Evolutionary conservation across 2,888 invertebrate species (phyloP).

Genomic region (Rhynchonema sp.): DNA sequence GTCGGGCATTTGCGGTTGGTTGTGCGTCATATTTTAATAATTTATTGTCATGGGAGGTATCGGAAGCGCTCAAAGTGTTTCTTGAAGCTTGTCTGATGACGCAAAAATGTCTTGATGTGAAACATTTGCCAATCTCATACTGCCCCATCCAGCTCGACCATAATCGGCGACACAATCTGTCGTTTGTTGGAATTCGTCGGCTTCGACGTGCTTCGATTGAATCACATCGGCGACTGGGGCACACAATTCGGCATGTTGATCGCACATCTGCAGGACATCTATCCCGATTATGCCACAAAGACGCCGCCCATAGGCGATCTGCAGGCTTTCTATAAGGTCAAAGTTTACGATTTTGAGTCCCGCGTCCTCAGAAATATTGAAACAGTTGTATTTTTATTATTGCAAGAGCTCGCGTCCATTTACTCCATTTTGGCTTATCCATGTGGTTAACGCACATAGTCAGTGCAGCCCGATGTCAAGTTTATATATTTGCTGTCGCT

Average conservation of each 20-base stretch:
- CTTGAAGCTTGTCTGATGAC: too few relatives aligned
- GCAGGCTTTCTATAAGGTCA: slow-evolving; percentile 44
- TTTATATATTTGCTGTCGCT: too few relatives aligned
- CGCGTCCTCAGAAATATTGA: too few relatives aligned
- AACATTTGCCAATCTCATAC: too few relatives aligned
- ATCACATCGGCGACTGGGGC: slow-evolving; percentile 97
- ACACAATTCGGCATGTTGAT: slow-evolving; percentile 99
- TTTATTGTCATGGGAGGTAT: too few relatives aligned
- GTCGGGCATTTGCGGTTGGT: slow-evolving; percentile 68
- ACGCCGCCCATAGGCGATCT: slow-evolving; percentile 76
- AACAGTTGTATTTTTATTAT: too few relatives aligned
- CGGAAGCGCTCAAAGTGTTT: too few relatives aligned
- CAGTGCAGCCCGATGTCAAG: too few relatives aligned
- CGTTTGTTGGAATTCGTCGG: slow-evolving; percentile 74
- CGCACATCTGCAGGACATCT: slow-evolving; percentile 74
- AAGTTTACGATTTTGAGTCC: too few relatives aligned
- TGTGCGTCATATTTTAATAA: neutral
- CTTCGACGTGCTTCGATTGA: slow-evolving; percentile 71
- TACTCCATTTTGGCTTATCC: too few relatives aligned
- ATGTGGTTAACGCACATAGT: neutral
- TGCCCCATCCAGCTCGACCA: slow-evolving; percentile 88
- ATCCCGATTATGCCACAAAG: slow-evolving; percentile 58
- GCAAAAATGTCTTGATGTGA: too few relatives aligned
- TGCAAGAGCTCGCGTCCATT: too few relatives aligned
- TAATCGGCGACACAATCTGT: slow-evolving; percentile 80